Conservation (phyloP, 2,888 invertebrate species). For the Ochropleura plecta region DNA sequence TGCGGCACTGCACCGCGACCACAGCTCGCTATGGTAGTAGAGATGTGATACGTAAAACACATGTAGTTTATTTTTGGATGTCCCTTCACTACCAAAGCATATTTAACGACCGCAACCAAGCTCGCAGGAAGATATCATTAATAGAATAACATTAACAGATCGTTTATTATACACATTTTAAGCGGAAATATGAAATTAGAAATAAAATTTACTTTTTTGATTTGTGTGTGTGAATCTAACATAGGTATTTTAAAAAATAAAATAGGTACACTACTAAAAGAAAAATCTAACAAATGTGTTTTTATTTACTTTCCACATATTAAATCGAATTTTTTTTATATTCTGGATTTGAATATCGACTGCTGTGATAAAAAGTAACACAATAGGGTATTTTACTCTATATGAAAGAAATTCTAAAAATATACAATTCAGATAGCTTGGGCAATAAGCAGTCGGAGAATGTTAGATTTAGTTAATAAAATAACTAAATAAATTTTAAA, state of each 20-base stretch:
- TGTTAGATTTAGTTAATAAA: too few species aligned
- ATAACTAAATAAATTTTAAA: too few species aligned
- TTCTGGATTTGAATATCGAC: slow-evolving; percentile 18
- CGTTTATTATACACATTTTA: slow-evolving; percentile 78
- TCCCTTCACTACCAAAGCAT: slow-evolving; percentile 76
- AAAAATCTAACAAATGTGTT: slow-evolving; percentile 57
- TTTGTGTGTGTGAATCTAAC: slow-evolving; percentile 69
- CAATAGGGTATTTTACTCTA: too few species aligned
- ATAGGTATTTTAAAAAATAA: slow-evolving; percentile 53
- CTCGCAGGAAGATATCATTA: slow-evolving; percentile 87
- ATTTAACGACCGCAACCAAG: slow-evolving; percentile 77
- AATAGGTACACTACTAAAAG: slow-evolving; percentile 48
- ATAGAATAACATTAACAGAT: slow-evolving; percentile 84
- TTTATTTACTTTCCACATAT: slow-evolving; percentile 39
- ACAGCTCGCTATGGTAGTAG: slow-evolving; percentile 47
- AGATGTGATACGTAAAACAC: slow-evolving; percentile 79
- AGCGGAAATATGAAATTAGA: slow-evolving; percentile 81
- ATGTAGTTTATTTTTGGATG: slow-evolving; percentile 83
- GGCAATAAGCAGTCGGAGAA: too few species aligned
- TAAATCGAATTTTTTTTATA: slow-evolving; percentile 29
- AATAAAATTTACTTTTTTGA: slow-evolving; percentile 74
- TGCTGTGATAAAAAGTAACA: too few species aligned
- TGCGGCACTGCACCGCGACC: slow-evolving; percentile 65
- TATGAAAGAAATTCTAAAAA: too few species aligned
- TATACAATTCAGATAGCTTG: too few species aligned